phyloP scores from a whole-genome alignment of 2,888 invertebrate genomes.

The Thereva nobilitata region DNA sequence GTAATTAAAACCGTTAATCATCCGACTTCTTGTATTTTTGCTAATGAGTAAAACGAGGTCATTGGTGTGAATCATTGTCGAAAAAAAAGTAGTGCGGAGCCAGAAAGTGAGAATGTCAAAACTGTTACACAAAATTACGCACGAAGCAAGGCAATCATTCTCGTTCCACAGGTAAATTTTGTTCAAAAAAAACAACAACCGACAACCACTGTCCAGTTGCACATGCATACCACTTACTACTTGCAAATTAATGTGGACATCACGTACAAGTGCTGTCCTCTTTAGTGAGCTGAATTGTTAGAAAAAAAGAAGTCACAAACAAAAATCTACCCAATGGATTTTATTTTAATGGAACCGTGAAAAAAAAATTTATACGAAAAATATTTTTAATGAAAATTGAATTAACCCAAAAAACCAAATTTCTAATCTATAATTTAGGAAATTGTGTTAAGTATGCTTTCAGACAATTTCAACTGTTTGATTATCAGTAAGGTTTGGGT shows the following conservation, averaged over 20 bases:
- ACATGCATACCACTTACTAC: constrained; percentile 7
- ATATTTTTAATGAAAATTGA: too few relatives aligned
- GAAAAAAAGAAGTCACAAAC: constrained; percentile 10
- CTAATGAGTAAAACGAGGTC: constrained; percentile 15
- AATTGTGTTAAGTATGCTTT: too few relatives aligned
- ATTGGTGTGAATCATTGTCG: constrained; percentile 7
- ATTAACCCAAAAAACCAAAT: too few relatives aligned
- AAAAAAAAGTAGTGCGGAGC: constrained; percentile 13
- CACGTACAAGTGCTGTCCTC: constrained; percentile 38
- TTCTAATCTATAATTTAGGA: too few relatives aligned
- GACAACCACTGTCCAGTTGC: background rate
- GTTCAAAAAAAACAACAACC: constrained; percentile 24
- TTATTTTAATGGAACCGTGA: background rate
- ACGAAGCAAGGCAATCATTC: constrained; percentile 27
- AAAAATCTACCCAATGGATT: background rate
- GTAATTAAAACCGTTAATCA: too few relatives aligned
- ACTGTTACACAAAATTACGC: constrained; percentile 38
- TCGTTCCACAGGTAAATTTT: constrained; percentile 22
- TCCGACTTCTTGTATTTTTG: constrained; percentile 4
- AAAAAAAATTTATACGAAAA: too few relatives aligned
- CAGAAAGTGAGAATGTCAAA: constrained; percentile 28
- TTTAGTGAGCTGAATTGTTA: constrained; percentile 27
- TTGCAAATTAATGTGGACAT: constrained; percentile 34
- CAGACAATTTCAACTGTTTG: too few relatives aligned
- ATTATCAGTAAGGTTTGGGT: too few relatives aligned